phyloP scores from a whole-genome alignment of 2,888 invertebrate genomes.

The Callimorpha dominula region DNA sequence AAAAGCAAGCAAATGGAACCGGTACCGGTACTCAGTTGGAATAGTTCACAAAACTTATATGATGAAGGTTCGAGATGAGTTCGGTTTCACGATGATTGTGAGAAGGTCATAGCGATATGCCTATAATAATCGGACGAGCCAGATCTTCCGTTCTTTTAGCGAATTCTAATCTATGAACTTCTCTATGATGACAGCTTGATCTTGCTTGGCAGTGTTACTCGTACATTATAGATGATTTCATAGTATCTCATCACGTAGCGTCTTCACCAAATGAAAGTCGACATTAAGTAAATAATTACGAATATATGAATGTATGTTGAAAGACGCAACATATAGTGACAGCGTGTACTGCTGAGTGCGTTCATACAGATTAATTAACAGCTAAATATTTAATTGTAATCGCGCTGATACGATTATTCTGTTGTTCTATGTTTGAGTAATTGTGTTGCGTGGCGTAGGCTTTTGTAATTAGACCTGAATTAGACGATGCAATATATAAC shows the following conservation, averaged over 20 bases:
- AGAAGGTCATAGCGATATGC: background rate
- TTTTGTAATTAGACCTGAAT: background rate
- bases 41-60: background rate
- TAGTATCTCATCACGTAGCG: background rate
- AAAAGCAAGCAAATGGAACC: background rate
- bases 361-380: background rate
- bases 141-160: background rate
- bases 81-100: too few species aligned
- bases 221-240: background rate
- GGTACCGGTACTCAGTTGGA: background rate
- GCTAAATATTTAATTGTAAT: slow-evolving; percentile 1
- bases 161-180: too few species aligned
- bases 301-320: background rate
- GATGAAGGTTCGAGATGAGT: too few species aligned
- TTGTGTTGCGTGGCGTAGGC: background rate
- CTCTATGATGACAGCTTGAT: too few species aligned
- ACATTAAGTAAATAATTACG: background rate
- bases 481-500: background rate
- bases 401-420: background rate
- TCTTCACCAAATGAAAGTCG: background rate
- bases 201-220: too few species aligned
- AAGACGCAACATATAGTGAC: background rate
- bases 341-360: background rate
- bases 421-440: background rate
- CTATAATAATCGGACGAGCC: background rate